Percentiles rank a stretch among this genome's conserved stretches.
phyloP scores from a whole-genome alignment of 1,140 invertebrate genomes.

The Aphis craccivora region DNA sequence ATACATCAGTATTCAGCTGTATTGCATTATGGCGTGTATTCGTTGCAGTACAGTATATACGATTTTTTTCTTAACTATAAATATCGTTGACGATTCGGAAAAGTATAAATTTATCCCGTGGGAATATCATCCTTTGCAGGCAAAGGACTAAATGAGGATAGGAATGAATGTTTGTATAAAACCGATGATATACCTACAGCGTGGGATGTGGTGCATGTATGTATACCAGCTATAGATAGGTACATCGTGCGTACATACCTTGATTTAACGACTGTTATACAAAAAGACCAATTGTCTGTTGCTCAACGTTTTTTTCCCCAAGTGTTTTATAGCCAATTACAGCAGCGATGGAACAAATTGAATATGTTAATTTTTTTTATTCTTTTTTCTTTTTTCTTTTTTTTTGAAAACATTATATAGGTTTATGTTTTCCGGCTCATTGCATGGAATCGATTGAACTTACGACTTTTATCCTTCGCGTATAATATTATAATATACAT shows the following conservation, averaged over 20 bases:
- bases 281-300: conserved; percentile 16
- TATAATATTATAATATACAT: background rate
- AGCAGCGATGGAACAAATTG: conserved; percentile 13
- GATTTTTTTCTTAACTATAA: background rate
- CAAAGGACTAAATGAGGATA: background rate
- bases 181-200: background rate
- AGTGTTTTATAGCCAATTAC: conserved; percentile 6
- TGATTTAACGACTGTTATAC: background rate
- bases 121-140: background rate
- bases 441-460: background rate
- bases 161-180: background rate
- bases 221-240: background rate
- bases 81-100: background rate
- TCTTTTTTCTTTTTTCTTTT: background rate
- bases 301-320: background rate
- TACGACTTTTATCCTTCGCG: background rate
- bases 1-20: background rate
- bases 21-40: too few relatives aligned
- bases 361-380: conserved; percentile 18
- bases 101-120: background rate
- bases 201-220: background rate
- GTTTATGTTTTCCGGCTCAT: background rate
- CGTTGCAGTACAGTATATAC: background rate
- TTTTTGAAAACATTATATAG: background rate
- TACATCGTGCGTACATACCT: background rate